Evolutionary conservation across 2,797 vertebrate genomes (phyloP).

Genomic region (Pangasius krempfi): DNA sequence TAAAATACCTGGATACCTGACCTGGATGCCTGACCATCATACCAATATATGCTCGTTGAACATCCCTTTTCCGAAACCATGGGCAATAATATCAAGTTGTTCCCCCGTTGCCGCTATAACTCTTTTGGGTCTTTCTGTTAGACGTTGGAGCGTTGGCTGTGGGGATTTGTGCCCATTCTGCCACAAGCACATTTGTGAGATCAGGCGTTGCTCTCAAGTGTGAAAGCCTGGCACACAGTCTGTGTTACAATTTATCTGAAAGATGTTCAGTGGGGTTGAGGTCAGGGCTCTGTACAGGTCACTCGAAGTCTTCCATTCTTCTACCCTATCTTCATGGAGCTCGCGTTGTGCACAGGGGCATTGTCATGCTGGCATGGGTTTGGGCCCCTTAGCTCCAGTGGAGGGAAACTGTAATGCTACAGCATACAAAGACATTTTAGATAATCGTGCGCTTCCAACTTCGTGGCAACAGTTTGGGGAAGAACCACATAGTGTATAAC

Average conservation of each 20-base stretch:
- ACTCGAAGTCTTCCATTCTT: background rate
- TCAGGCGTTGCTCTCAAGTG: background rate
- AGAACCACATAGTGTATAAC: background rate
- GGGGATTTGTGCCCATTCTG: background rate
- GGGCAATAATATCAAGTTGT: background rate
- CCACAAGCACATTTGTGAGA: background rate
- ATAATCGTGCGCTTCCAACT: background rate
- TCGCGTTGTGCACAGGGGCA: background rate
- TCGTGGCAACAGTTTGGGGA: background rate
- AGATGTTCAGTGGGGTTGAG: background rate
- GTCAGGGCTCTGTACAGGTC: background rate
- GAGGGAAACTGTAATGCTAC: background rate
- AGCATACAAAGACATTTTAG: background rate
- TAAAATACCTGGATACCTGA: background rate
- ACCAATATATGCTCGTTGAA: background rate
- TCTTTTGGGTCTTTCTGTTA: background rate
- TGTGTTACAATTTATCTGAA: background rate
- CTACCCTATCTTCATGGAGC: background rate
- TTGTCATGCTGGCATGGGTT: background rate
- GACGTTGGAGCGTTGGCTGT: background rate
- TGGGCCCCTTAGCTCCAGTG: background rate
- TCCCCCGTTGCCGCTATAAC: background rate
- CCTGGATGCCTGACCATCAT: too few species aligned
- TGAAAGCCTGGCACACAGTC: background rate
- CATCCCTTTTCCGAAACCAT: background rate